These are phyloP conservation scores for Parthenolecanium corni DNA, from an alignment of 2,888 invertebrate genomes.

Conservation along the genomic window DNA sequence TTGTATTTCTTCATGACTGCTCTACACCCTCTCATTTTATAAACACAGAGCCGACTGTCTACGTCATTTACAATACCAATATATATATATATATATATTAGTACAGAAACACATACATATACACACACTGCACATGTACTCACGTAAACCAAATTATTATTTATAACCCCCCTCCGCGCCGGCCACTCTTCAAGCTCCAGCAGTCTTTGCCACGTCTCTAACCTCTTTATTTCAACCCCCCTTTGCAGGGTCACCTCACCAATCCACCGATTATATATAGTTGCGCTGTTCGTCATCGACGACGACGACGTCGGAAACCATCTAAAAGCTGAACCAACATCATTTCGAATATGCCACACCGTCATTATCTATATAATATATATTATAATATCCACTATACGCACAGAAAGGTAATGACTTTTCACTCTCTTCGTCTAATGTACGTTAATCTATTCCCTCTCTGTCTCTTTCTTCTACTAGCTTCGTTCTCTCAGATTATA, in stretches of 20 bases:
- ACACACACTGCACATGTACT: background rate
- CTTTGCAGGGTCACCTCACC: no score
- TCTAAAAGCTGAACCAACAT: constrained; percentile 25
- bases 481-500: no score
- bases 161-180: background rate
- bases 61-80: background rate
- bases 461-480: background rate
- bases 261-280: no score
- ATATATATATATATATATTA: background rate
- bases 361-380: constrained; percentile 27
- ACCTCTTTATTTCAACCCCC: no score
- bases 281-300: background rate
- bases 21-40: background rate
- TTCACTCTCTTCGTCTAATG: background rate
- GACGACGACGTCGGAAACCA: background rate
- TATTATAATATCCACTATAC: background rate
- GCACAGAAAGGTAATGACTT: constrained; percentile 10
- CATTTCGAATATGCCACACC: constrained; percentile 25
- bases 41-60: no score
- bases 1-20: background rate
- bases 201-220: no score
- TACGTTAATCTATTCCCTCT: background rate
- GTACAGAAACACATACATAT: background rate
- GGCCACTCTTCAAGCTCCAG: no score
- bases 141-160: background rate